A percentile compares a stretch with the other conserved stretches of the same genome.
phyloP scores from a whole-genome alignment of 2,888 invertebrate genomes.

The Anaspis maculata region DNA sequence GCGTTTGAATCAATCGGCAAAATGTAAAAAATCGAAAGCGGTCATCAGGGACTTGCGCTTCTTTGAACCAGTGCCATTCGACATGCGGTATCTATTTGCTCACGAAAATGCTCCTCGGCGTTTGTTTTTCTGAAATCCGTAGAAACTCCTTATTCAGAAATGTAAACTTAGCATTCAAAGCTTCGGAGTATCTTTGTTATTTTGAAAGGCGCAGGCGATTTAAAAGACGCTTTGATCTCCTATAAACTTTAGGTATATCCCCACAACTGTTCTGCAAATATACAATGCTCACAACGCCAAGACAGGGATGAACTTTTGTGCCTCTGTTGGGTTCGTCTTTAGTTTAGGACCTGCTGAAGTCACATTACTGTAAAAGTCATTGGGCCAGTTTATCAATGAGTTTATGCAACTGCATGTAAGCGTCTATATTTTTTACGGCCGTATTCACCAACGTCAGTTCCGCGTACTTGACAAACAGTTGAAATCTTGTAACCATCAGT shows the following conservation, averaged over 20 bases:
- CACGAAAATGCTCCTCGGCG: constrained; percentile 28
- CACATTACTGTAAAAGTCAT: too few species aligned
- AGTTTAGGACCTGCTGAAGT: too few species aligned
- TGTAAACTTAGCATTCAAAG: constrained; percentile 30
- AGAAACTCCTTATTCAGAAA: constrained; percentile 33
- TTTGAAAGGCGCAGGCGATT: constrained; percentile 21
- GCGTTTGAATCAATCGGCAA: constrained; percentile 16
- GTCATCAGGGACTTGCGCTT: too few species aligned
- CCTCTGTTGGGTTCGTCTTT: neutral
- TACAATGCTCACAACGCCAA: constrained; percentile 13
- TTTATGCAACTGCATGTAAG: too few species aligned
- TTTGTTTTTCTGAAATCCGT: constrained; percentile 38
- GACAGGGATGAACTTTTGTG: neutral
- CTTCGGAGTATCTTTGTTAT: constrained; percentile 22
- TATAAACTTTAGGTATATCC: constrained; percentile 21
- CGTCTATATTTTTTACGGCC: too few species aligned
- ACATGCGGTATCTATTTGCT: constrained; percentile 26
- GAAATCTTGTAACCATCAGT: too few species aligned
- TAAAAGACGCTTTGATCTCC: constrained; percentile 29
- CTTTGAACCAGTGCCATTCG: too few species aligned
- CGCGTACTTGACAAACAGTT: too few species aligned
- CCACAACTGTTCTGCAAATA: constrained; percentile 20
- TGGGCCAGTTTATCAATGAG: too few species aligned
- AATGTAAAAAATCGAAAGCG: too few species aligned
- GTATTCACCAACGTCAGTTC: too few species aligned